Base-by-base conservation (phyloP, 2,113 vertebrate species). In the Piaya cayana region DNA sequence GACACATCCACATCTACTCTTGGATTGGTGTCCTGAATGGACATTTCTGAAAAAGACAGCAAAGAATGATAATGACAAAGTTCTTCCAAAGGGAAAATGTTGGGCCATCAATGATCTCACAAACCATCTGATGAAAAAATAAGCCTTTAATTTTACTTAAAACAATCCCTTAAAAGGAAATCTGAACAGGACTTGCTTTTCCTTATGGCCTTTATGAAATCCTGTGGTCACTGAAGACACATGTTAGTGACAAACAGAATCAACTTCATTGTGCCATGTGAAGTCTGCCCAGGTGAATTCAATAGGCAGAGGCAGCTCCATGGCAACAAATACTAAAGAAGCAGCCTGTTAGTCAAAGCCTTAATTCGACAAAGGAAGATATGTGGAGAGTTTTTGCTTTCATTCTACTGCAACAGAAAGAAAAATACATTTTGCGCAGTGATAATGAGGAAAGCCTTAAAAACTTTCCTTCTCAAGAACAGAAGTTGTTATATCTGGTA, bases 261-360 rank as follows among this genome's bases (percentile, higher is more conserved):
- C 45, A 64, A 59, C 53, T 82, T 75, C 86, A 26, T 30, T 55
- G 76, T 74, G 77, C 50, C 74, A 50, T 27, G 65, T 11, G 7
- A 91, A 79, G 39, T 49, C 34, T 9, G 9, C 56, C 74, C 94
- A 91, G 81, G 91, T 95, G 83, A 91, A 88, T 90, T 86, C 91
- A 82, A 77, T 15, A 71, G 91, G 81, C 85, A 95, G 86, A 86
- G 53, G 45, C 71, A 93, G 93, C 79, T 92, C 96, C 96, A 94
- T 96, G 85, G 94, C 90, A 97, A 95, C 95, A 88, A 81, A 63
- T 55, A 26, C 76, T 45, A 37, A 65, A 90, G 71, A n/a, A 90
- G 63, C 80, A 88, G 79, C 52, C 77, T 93, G 60, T 30, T 88
- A 91, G 82, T 72, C 50, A 34, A 64, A 93, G 94, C 69, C 65